phyloP scores from a whole-genome alignment of 2,888 invertebrate species.

The Phragmatobia fuliginosa region DNA sequence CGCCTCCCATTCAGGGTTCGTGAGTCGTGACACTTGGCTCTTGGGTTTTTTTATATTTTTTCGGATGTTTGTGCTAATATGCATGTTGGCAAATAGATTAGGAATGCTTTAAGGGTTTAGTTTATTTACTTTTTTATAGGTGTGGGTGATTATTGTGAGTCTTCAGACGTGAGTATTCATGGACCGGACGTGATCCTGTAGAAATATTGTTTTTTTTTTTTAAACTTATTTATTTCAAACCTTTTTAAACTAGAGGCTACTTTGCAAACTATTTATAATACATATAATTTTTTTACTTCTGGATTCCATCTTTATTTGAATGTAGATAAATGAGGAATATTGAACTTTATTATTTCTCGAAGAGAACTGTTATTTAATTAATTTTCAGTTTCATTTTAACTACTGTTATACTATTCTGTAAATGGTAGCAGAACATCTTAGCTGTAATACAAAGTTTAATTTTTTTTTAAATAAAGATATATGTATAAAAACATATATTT shows the following conservation, averaged over 20 bases:
- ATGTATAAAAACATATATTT: no score
- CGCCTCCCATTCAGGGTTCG: constrained; percentile 67
- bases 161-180: no score
- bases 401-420: background rate
- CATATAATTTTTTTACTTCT: no score
- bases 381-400: background rate
- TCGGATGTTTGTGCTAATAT: constrained; percentile 48
- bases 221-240: no score
- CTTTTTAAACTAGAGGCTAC: no score
- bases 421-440: background rate
- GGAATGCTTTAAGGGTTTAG: constrained; percentile 30
- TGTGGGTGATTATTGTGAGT: background rate
- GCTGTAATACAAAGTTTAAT: background rate
- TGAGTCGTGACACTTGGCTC: constrained; percentile 60
- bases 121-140: constrained; percentile 2
- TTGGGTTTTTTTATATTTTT: constrained; percentile 43
- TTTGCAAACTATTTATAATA: no score
- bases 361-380: background rate
- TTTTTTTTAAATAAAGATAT: background rate
- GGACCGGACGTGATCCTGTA: no score
- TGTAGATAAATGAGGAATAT: background rate
- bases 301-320: background rate
- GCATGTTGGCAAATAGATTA: constrained; percentile 49
- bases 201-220: no score
- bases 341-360: background rate